Evolutionary conservation across 2,888 invertebrate genomes (phyloP).

Genomic region (Drosophila maculinotata): DNA sequence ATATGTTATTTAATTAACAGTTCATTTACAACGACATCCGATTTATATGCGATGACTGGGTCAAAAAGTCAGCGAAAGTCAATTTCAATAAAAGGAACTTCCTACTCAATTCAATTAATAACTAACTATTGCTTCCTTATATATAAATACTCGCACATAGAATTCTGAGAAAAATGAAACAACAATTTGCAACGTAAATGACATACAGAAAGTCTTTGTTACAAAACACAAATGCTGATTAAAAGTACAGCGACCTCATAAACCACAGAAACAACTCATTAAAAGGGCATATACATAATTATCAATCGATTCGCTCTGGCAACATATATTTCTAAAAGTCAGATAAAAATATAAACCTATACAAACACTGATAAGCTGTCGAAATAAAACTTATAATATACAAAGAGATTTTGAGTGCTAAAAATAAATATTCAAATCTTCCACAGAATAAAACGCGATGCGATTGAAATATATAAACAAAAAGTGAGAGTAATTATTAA

Average conservation of each 20-base stretch:
- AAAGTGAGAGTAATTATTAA: constrained; percentile 35
- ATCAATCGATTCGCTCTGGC: background rate
- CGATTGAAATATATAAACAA: constrained; percentile 22
- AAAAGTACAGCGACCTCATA: constrained; percentile 24
- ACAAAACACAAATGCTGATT: constrained; percentile 16
- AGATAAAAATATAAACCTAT: background rate
- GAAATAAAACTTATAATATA: background rate
- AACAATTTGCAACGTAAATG: background rate
- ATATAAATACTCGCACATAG: background rate
- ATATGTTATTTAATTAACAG: too few species aligned
- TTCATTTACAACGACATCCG: too few species aligned
- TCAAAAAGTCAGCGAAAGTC: too few species aligned
- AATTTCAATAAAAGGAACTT: background rate
- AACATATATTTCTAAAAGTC: background rate
- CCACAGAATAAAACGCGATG: background rate
- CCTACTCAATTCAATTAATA: background rate
- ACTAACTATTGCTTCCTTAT: background rate
- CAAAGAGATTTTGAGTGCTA: background rate
- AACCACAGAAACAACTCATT: background rate
- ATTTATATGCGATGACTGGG: too few species aligned
- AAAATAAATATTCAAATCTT: constrained; percentile 13
- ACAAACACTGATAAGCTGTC: constrained; percentile 25
- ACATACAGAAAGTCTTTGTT: background rate
- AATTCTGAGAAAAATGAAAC: constrained; percentile 1
- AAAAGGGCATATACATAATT: background rate